Evolutionary conservation across 2,113 vertebrate genomes (phyloP).

Genomic region (Microcebus griseorufus): DNA sequence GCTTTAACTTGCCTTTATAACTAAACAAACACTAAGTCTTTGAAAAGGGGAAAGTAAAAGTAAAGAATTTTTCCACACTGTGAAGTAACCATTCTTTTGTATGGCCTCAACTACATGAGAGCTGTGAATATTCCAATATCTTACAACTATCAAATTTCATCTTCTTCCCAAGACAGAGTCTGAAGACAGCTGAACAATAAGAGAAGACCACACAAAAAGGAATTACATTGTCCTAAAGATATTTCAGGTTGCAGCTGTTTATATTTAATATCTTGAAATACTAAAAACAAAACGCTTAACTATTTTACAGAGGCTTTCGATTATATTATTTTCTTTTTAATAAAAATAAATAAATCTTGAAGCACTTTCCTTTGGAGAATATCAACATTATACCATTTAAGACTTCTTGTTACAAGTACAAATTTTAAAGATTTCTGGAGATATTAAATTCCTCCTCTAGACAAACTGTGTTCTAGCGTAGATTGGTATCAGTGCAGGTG

Average conservation of each 20-base stretch:
- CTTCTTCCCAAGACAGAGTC: slow-evolving; percentile 52
- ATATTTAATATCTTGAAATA: slow-evolving; percentile 7
- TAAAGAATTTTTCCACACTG: slow-evolving; percentile 30
- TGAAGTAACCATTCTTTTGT: slow-evolving; percentile 33
- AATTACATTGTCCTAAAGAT: slow-evolving; percentile 32
- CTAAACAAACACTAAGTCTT: slow-evolving; percentile 45
- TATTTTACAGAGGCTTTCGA: slow-evolving; percentile 34
- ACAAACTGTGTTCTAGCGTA: slow-evolving; percentile 54
- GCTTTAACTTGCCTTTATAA: slow-evolving; percentile 46
- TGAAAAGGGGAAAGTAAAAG: slow-evolving; percentile 47
- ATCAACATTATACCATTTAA: slow-evolving; percentile 15
- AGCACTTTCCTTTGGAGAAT: slow-evolving; percentile 33
- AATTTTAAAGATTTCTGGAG: slow-evolving; percentile 61
- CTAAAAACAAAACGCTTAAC: neutral
- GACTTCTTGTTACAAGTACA: slow-evolving; percentile 33
- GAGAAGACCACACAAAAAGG: neutral
- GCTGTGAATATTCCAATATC: slow-evolving; percentile 1
- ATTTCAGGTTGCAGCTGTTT: neutral
- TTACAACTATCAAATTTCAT: slow-evolving; percentile 55
- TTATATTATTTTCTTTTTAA: slow-evolving; percentile 53
- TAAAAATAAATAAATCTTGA: slow-evolving; percentile 42
- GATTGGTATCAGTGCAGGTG: slow-evolving; percentile 80
- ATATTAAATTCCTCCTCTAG: slow-evolving; percentile 58
- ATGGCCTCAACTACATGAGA: slow-evolving; percentile 5
- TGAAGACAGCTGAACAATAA: slow-evolving; percentile 43